phyloP scores from a whole-genome alignment of 2,888 invertebrate genomes.

The Eumerus sabulonum region DNA sequence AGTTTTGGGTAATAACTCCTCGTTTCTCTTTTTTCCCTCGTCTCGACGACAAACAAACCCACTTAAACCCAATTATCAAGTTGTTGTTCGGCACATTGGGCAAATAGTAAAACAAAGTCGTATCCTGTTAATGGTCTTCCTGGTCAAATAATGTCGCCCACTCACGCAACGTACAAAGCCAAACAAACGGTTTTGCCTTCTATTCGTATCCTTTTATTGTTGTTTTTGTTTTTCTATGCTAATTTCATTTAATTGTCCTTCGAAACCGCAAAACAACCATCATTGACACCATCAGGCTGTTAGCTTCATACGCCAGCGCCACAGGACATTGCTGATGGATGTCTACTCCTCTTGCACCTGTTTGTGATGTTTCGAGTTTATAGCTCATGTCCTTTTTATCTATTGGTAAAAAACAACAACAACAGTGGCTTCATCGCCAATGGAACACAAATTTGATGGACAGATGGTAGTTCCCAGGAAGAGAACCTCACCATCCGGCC shows the following conservation, averaged over 20 bases:
- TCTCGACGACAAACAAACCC: slow-evolving; percentile 33
- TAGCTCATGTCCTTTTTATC: slow-evolving; percentile 35
- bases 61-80: slow-evolving; percentile 57
- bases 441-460: slow-evolving; percentile 42
- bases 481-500: slow-evolving; percentile 14
- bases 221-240: slow-evolving; percentile 14
- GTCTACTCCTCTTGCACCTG: slow-evolving; percentile 21
- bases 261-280: slow-evolving; percentile 21
- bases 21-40: too few relatives aligned
- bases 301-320: too few relatives aligned
- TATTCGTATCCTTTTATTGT: slow-evolving; percentile 3
- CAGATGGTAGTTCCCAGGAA: slow-evolving; percentile 18
- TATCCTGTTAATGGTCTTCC: slow-evolving; percentile 47
- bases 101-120: slow-evolving; percentile 59
- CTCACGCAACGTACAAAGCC: slow-evolving; percentile 23
- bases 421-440: slow-evolving; percentile 1
- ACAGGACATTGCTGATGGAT: slow-evolving; percentile 31
- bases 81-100: slow-evolving; percentile 53
- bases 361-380: slow-evolving; percentile 10
- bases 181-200: not conserved
- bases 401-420: slow-evolving; percentile 22
- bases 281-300: slow-evolving; percentile 12
- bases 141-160: slow-evolving; percentile 31
- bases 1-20: slow-evolving; percentile 2
- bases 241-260: slow-evolving; percentile 25